Conservation (phyloP, 1,140 invertebrate genomes). For the Pseudomyrmex flavicornis region DNA sequence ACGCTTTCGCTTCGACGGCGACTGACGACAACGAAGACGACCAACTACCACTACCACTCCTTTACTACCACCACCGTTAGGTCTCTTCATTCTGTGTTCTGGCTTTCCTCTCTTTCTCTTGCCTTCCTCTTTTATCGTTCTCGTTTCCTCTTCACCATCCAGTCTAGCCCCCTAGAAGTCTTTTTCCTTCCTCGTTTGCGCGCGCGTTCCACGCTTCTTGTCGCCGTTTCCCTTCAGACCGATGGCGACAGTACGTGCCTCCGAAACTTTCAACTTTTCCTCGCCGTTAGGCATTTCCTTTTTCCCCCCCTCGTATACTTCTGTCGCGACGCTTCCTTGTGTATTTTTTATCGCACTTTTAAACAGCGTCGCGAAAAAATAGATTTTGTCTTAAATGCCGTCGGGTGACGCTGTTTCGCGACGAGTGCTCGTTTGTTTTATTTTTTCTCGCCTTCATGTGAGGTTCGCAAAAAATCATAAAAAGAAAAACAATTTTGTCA, state of each 20-base stretch:
- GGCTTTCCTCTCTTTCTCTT: background rate
- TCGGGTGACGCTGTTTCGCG: background rate
- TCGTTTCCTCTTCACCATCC: background rate
- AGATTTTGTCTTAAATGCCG: conserved; percentile 8
- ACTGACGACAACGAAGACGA: conserved; percentile 59
- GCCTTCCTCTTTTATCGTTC: background rate
- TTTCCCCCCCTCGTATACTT: background rate
- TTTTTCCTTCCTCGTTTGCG: conserved; percentile 22
- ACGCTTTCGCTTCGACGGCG: conserved; percentile 62
- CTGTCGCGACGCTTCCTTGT: conserved; percentile 3
- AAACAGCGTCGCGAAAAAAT: conserved; percentile 21
- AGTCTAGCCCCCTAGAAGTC: background rate
- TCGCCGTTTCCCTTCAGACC: conserved; percentile 1
- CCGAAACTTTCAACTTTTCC: conserved; percentile 54
- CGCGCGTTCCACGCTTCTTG: conserved; percentile 1
- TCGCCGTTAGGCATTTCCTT: conserved; percentile 3
- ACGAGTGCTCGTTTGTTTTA: background rate
- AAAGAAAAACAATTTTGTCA: background rate
- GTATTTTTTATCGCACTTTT: conserved; percentile 9
- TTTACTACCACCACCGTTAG: conserved; percentile 3
- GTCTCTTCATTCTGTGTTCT: conserved; percentile 20
- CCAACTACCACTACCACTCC: conserved; percentile 25
- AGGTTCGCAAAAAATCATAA: no score
- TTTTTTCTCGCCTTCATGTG: no score
- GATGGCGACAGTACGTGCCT: conserved; percentile 40